Evolutionary conservation across 2,797 vertebrate species (phyloP).

Genomic region (Tenualosa ilisha): DNA sequence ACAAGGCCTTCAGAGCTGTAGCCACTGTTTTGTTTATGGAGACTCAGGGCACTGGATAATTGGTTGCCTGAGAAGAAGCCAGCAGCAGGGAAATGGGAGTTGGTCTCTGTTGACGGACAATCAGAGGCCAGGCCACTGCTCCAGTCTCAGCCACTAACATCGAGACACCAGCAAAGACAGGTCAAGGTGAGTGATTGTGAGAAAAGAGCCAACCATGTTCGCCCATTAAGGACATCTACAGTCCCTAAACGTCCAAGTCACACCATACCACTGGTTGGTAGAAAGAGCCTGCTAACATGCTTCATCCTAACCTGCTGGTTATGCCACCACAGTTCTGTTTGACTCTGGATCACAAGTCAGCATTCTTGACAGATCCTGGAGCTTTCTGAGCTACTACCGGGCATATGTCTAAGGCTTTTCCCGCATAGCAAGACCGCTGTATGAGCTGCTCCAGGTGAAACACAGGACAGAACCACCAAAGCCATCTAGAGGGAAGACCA

Average conservation of each 20-base stretch:
- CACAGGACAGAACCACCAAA: no score
- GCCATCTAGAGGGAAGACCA: no score
- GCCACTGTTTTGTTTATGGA: constrained; percentile 42
- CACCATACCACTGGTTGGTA: constrained; percentile 12
- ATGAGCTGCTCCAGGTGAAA: no score
- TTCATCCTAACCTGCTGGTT: constrained; percentile 32
- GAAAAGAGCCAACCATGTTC: not conserved
- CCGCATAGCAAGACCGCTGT: no score
- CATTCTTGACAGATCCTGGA: constrained; percentile 36
- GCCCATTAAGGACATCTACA: not conserved
- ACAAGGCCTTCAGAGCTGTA: constrained; percentile 20
- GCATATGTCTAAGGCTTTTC: no score
- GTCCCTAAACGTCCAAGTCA: not conserved
- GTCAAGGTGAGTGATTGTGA: not conserved
- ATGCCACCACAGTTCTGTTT: constrained; percentile 29
- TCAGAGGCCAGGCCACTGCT: not conserved
- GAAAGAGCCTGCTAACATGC: constrained; percentile 40
- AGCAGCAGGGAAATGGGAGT: constrained; percentile 28
- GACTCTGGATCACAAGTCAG: constrained; percentile 49
- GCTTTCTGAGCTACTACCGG: no score
- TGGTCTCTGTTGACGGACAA: constrained; percentile 33
- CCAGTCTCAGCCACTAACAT: constrained; percentile 13
- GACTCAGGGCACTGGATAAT: constrained; percentile 21
- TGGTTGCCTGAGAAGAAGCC: constrained; percentile 12
- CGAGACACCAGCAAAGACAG: not conserved